These are phyloP conservation scores for Drosophila hydei DNA, from an alignment of 1,140 invertebrate genomes.

Conservation along the genomic window DNA sequence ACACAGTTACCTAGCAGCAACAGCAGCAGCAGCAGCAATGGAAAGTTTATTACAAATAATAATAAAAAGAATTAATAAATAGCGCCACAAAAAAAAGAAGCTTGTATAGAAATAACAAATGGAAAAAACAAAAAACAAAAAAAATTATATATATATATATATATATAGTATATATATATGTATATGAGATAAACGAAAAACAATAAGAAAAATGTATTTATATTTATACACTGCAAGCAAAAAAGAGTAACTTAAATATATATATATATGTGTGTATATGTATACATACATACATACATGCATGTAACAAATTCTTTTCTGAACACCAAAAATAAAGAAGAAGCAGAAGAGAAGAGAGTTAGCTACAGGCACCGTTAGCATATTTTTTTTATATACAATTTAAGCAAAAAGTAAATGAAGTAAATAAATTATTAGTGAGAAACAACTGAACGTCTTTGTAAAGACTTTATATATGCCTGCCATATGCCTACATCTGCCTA, in stretches of 20 bases:
- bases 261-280: slow-evolving; percentile 14
- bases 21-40: slow-evolving; percentile 15
- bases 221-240: slow-evolving; percentile 64
- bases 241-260: slow-evolving; percentile 61
- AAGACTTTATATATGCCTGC: slow-evolving; percentile 82
- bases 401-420: slow-evolving; percentile 61
- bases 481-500: slow-evolving; percentile 82
- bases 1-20: slow-evolving; percentile 23
- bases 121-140: slow-evolving; percentile 4
- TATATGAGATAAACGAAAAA: slow-evolving; percentile 44
- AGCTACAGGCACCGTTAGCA: slow-evolving; percentile 74
- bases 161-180: background rate
- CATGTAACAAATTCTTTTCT: slow-evolving; percentile 45
- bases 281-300: no score
- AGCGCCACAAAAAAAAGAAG: slow-evolving; percentile 17
- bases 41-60: slow-evolving; percentile 16
- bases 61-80: slow-evolving; percentile 9
- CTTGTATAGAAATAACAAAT: slow-evolving; percentile 20
- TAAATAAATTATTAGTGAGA: slow-evolving; percentile 60
- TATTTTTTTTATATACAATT: slow-evolving; percentile 80
- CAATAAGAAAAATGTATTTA: slow-evolving; percentile 68
- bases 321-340: slow-evolving; percentile 33
- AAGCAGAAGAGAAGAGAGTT: slow-evolving; percentile 47
- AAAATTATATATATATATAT: slow-evolving; percentile 23
- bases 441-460: slow-evolving; percentile 77